Evolutionary conservation across 2,888 invertebrate genomes (phyloP), one percentile per base, ranked within the genome.

Genomic region (Epicampocera succincta): DNA sequence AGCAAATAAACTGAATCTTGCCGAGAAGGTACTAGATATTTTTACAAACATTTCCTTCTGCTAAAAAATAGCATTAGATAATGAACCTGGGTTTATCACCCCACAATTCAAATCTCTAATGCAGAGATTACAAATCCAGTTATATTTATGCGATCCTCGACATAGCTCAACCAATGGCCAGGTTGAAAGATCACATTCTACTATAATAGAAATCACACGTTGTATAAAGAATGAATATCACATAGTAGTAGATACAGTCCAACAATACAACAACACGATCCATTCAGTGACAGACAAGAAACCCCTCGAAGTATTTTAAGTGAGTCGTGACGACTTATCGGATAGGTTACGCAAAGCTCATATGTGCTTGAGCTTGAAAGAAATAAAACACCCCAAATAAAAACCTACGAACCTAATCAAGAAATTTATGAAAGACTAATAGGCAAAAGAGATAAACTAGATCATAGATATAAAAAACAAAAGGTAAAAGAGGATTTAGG

Each of bases 331-430:
- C 63, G 79, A 73, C 76, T 48, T 13, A 84, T 78, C 54, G n/a
- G 84, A 60, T 73, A 76, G 78, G 52, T 80, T 15, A 33, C 83
- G 5, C 25, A 25, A 46, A 83, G 77, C 66, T 81, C 80, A 61
- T 80, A 84, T 65, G 29, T 3, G 3, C 25, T 25, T 52, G 15
- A 15, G 46, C 19, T 54, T 19, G 42, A 13, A 77, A 25, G 83
- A 84, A 71, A 56, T 33, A 61, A 80, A 2, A 25, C 25, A 46
- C 6, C n/a, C 3, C n/a, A 54, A 54, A 54, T 29, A 25, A 50
- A 42, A 21, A 21, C 19, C 11, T 52, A 52, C 11, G 17, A 52
- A 52, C 25, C 52, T 17, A 52, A 54, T 54, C 56, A 56, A n/a
- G 15, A 33, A 8, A 19, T 50, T 9, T 50, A 50, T 21, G 50